Base-by-base conservation (phyloP, 2,888 invertebrate genomes). In the Aphrophora alni region DNA sequence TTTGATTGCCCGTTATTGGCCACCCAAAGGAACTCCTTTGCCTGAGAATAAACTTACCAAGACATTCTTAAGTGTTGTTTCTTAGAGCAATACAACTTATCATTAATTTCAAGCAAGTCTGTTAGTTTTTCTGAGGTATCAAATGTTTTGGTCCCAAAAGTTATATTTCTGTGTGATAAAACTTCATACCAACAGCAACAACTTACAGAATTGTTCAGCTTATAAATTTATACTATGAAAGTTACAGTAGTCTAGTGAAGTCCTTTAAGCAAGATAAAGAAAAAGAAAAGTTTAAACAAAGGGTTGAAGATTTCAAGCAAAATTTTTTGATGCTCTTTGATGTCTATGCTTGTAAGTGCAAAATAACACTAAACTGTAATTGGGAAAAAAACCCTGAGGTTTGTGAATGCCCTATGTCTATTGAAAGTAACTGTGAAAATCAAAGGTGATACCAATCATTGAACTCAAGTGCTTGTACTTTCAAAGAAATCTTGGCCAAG, bases 281-380 rank as follows among this genome's bases (percentile, higher is more conserved):
- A n/a, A n/a, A n/a, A n/a, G n/a, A 72, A n/a, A 74, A 51, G 38
- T 28, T 79, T 79, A 79, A 59, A 75, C 73, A 68, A 24, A 80
- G 68, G n/a, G 38, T 8, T 75, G 59, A n/a, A n/a, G n/a, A n/a
- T n/a, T 80, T 80, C 14, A 75, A 80, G 8, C 33, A 33, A 33
- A 75, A 69, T n/a, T 21, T 68, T 75, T 59, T 38, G 12, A n/a
- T 77, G 77, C 51, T 28, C 25, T 70, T 28, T 38, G 77, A 77
- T 77, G 38, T n/a, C n/a, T n/a, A n/a, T n/a, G n/a, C n/a, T n/a
- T n/a, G n/a, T n/a, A n/a, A n/a, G n/a, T n/a, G n/a, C n/a, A n/a
- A n/a, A n/a, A n/a, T n/a, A n/a, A n/a, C n/a, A n/a, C n/a, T n/a
- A n/a, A n/a, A n/a, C n/a, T n/a, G n/a, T n/a, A n/a, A n/a, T n/a